phyloP scores from a whole-genome alignment of 2,888 invertebrate species.

The Allolobophora icterica region DNA sequence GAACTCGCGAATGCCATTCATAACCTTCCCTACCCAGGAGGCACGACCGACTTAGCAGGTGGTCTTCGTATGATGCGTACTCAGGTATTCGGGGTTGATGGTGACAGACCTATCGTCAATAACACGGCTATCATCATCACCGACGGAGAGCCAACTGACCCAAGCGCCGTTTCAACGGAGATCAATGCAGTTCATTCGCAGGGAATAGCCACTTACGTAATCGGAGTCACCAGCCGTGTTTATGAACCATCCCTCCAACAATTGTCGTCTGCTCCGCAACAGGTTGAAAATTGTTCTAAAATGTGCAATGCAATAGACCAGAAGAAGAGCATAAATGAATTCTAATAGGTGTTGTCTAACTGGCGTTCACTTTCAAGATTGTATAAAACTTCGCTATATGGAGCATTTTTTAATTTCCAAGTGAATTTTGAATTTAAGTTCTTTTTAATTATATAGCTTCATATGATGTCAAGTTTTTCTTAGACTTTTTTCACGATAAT shows the following conservation, averaged over 20 bases:
- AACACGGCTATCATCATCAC: conserved; percentile 14
- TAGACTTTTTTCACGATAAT: no score
- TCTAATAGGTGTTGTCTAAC: no score
- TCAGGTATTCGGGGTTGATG: not conserved
- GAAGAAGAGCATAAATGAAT: no score
- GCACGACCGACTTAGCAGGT: conserved; percentile 3
- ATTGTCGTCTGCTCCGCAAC: not conserved
- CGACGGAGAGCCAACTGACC: conserved; percentile 18
- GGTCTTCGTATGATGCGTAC: conserved; percentile 23
- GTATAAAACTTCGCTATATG: no score
- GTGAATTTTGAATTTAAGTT: no score
- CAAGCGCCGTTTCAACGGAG: not conserved
- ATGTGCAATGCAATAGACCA: no score
- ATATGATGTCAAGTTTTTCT: no score
- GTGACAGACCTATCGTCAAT: not conserved
- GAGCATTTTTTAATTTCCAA: no score
- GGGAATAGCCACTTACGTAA: not conserved
- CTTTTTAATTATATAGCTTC: no score
- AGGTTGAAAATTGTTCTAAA: not conserved
- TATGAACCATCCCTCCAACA: not conserved
- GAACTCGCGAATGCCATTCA: not conserved
- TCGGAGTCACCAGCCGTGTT: not conserved
- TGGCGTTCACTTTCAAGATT: no score
- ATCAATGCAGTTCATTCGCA: not conserved
- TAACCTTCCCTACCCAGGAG: conserved; percentile 24